Percentiles rank a stretch among this genome's conserved stretches.
Conservation (phyloP, 2,888 invertebrate species). For the Cataglyphis altisquamis region DNA sequence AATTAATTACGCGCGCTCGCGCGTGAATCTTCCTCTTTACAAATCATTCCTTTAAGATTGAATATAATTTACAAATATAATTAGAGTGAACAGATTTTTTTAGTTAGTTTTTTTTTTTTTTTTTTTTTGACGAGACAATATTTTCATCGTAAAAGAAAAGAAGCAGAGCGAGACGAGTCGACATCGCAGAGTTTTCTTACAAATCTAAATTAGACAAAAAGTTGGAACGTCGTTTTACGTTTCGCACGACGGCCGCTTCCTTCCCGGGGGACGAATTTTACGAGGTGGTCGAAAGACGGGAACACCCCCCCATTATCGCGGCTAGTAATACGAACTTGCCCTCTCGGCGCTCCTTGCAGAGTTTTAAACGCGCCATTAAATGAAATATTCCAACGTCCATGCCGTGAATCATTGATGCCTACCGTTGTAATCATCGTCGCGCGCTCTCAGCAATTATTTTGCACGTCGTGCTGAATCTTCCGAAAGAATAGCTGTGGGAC, state of each 20-base stretch:
- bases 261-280: slow-evolving; percentile 64
- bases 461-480: neutral
- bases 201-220: slow-evolving; percentile 50
- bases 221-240: slow-evolving; percentile 38
- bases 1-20: neutral
- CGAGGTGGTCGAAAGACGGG: slow-evolving; percentile 62
- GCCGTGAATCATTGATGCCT: slow-evolving; percentile 42
- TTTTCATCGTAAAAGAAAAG: neutral
- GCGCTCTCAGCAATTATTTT: slow-evolving; percentile 5
- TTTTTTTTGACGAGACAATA: neutral
- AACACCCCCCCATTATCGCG: slow-evolving; percentile 66
- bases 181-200: slow-evolving; percentile 23
- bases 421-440: slow-evolving; percentile 27
- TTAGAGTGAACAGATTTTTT: neutral
- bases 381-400: slow-evolving; percentile 59
- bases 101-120: neutral
- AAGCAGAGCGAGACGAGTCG: neutral
- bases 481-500: neutral
- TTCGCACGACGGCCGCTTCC: slow-evolving; percentile 25
- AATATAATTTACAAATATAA: slow-evolving; percentile 4
- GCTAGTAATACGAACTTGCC: slow-evolving; percentile 60
- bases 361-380: slow-evolving; percentile 70
- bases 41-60: neutral
- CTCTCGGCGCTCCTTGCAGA: slow-evolving; percentile 55
- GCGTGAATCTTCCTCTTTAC: neutral